phyloP scores from a whole-genome alignment of 1,140 invertebrate species.

The Megalonaias nervosa region DNA sequence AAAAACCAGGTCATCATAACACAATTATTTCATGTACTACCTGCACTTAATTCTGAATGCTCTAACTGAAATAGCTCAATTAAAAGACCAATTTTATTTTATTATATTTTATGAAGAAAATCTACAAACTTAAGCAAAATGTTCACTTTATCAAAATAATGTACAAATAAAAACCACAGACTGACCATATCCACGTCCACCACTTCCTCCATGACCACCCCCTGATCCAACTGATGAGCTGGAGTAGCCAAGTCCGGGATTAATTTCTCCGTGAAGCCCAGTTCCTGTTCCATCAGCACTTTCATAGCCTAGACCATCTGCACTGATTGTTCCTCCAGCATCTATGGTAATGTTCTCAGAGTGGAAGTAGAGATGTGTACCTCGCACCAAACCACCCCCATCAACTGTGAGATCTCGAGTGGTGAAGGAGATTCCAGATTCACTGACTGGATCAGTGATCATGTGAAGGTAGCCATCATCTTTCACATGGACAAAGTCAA shows the following conservation, averaged over 20 bases:
- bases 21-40: too few species aligned
- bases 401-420: conserved; percentile 51
- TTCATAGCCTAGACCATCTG: conserved; percentile 56
- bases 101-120: too few species aligned
- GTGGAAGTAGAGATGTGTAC: conserved; percentile 51
- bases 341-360: conserved; percentile 58
- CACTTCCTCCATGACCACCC: conserved; percentile 60
- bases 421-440: conserved; percentile 47
- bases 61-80: too few species aligned
- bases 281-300: conserved; percentile 32
- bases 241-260: conserved; percentile 51
- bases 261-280: conserved; percentile 54
- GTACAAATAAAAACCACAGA: too few species aligned
- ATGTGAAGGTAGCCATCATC: conserved; percentile 56
- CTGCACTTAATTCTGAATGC: too few species aligned
- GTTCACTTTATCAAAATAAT: too few species aligned
- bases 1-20: too few species aligned
- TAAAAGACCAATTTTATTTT: too few species aligned
- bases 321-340: conserved; percentile 47
- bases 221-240: not conserved
- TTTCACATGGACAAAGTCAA: conserved; percentile 57
- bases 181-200: conserved; percentile 50
- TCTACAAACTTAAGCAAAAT: too few species aligned
- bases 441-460: conserved; percentile 51
- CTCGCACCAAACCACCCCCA: conserved; percentile 53